Conservation (phyloP, 2,888 invertebrate genomes). For the Apamea epomidion region DNA sequence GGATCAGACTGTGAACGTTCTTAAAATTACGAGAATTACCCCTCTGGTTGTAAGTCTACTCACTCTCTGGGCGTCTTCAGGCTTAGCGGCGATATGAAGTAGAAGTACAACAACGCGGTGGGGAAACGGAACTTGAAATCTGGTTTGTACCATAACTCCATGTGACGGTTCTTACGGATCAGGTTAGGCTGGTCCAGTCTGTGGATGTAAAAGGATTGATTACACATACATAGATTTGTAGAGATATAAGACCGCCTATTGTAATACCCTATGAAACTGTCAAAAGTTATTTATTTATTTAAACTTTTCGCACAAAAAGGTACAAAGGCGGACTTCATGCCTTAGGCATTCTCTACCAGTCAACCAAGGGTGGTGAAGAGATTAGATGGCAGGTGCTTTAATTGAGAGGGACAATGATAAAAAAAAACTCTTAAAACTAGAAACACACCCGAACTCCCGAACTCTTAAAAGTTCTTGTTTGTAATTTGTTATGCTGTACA, state of each 20-base stretch:
- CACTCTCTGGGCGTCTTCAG: constrained; percentile 92
- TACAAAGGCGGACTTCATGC: no score
- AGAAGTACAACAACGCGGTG: constrained; percentile 93
- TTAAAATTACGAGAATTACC: background rate
- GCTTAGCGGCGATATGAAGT: constrained; percentile 93
- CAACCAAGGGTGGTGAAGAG: no score
- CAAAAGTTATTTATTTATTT: no score
- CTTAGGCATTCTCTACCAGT: no score
- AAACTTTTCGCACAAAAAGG: no score
- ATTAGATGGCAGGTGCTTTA: no score
- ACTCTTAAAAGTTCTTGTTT: background rate
- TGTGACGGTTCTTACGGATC: constrained; percentile 84
- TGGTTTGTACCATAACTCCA: constrained; percentile 95
- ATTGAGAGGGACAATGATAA: no score
- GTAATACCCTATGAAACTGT: background rate
- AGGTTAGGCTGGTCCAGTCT: constrained; percentile 86
- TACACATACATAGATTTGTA: background rate
- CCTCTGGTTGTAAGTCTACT: constrained; percentile 68
- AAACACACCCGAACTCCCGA: no score
- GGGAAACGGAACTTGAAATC: constrained; percentile 96
- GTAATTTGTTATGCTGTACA: background rate
- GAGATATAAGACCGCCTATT: background rate
- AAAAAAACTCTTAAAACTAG: no score
- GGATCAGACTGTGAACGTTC: background rate
- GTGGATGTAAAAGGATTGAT: constrained; percentile 2